These are phyloP conservation scores for Cranoglanis bouderius DNA, from an alignment of 2,113 vertebrate species.

Conservation along the genomic window DNA sequence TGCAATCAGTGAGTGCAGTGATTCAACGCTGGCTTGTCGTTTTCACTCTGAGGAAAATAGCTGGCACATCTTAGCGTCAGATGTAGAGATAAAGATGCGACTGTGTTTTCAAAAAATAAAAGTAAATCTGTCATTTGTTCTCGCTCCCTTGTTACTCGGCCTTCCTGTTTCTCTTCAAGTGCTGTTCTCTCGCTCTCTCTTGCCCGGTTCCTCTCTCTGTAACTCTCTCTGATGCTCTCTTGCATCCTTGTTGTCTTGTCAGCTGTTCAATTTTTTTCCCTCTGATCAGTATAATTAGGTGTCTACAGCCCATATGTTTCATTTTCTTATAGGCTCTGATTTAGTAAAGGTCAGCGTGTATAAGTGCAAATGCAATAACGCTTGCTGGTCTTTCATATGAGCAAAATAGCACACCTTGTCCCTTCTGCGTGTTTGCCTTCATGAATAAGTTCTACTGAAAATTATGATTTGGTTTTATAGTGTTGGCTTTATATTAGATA, in stretches of 20 bases:
- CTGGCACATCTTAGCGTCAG: conserved; percentile 4
- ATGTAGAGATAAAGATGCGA: conserved; percentile 39
- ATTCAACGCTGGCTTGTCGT: background rate
- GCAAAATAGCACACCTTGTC: background rate
- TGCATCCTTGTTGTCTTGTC: background rate
- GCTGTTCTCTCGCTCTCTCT: background rate
- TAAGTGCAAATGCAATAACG: background rate
- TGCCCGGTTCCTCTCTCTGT: background rate
- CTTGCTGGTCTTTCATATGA: background rate
- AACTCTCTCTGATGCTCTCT: conserved; percentile 7
- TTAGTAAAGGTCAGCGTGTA: background rate
- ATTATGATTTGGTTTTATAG: background rate
- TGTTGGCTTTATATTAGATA: background rate
- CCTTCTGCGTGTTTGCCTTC: background rate
- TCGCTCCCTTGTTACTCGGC: background rate
- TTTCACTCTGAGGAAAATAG: background rate
- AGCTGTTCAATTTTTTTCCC: too few relatives aligned
- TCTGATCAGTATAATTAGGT: background rate
- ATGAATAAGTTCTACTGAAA: background rate
- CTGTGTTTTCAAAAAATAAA: conserved; percentile 41
- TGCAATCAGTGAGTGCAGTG: background rate
- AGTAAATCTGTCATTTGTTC: conserved; percentile 37
- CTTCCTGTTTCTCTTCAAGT: background rate
- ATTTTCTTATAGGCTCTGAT: background rate
- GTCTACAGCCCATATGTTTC: background rate